A percentile compares a stretch with the other conserved stretches of the same genome.
Conservation (phyloP, 2,888 invertebrate species). For the Aleiodes leptofemur region DNA sequence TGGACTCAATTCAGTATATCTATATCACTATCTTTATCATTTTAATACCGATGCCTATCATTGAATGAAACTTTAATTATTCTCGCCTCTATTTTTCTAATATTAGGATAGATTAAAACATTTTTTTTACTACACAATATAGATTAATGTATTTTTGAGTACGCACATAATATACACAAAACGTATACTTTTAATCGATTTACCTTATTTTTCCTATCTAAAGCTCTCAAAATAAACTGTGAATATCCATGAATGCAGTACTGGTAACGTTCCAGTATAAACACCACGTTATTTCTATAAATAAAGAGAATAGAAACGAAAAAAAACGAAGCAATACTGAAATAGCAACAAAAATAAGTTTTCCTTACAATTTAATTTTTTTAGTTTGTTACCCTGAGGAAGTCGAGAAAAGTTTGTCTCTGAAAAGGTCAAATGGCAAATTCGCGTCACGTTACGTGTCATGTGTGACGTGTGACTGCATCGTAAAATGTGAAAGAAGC, state of each 20-base stretch:
- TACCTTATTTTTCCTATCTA: constrained; percentile 12
- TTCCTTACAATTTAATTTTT: neutral
- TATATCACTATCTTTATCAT: no score
- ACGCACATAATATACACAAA: constrained; percentile 26
- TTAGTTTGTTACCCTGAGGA: no score
- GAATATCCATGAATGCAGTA: constrained; percentile 9
- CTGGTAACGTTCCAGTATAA: constrained; percentile 25
- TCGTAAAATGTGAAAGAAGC: constrained; percentile 10
- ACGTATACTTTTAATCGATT: constrained; percentile 17
- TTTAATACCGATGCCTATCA: no score
- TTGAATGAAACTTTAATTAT: no score
- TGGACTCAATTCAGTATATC: no score
- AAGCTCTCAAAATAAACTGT: neutral
- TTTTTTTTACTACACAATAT: no score
- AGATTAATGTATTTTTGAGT: neutral
- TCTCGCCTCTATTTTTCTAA: no score
- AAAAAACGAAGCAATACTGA: neutral
- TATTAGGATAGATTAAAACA: no score
- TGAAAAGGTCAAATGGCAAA: neutral
- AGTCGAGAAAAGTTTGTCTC: no score
- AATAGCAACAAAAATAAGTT: neutral
- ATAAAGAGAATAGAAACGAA: constrained; percentile 1
- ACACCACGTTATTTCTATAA: constrained; percentile 8
- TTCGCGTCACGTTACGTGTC: constrained; percentile 21
- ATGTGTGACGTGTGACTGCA: constrained; percentile 26